Evolutionary conservation across 2,888 invertebrate species (phyloP).

Genomic region (Philopedon plagiatum): DNA sequence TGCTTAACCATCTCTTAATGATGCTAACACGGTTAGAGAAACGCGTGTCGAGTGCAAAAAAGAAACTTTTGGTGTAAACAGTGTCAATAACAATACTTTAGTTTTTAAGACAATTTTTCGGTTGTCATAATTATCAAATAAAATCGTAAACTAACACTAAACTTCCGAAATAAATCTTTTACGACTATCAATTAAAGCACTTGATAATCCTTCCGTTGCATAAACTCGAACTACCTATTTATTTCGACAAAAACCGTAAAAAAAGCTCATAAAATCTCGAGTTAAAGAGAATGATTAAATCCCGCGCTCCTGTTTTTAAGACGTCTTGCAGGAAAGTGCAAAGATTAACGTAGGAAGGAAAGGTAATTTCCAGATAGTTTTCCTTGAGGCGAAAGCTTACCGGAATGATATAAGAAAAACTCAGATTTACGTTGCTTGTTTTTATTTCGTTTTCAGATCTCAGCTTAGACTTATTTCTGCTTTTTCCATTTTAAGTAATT

Average conservation of each 20-base stretch:
- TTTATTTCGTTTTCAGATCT: slow-evolving; percentile 3
- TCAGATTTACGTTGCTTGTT: slow-evolving; percentile 12
- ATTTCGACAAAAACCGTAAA: slow-evolving; percentile 11
- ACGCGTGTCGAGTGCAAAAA: too few species aligned
- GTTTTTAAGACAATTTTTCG: too few species aligned
- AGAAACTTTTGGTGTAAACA: too few species aligned
- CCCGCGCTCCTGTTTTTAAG: slow-evolving; percentile 17
- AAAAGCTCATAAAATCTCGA: slow-evolving; percentile 8
- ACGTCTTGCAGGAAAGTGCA: slow-evolving; percentile 19
- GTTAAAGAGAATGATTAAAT: slow-evolving; percentile 19
- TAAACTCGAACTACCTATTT: not conserved
- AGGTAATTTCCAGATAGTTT: slow-evolving; percentile 16
- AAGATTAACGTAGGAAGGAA: slow-evolving; percentile 18
- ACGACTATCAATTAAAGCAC: slow-evolving; percentile 1
- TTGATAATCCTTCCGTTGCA: slow-evolving; percentile 6
- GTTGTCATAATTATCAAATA: not conserved
- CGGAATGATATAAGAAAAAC: slow-evolving; percentile 14
- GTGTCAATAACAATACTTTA: too few species aligned
- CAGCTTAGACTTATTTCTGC: not conserved
- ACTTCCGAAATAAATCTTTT: not conserved
- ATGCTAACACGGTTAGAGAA: too few species aligned
- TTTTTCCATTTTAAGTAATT: not conserved
- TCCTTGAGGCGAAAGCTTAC: slow-evolving; percentile 16
- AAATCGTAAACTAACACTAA: not conserved
- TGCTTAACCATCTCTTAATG: too few species aligned